Conservation (phyloP, 2,888 invertebrate genomes). For the Watsonalla cultraria region DNA sequence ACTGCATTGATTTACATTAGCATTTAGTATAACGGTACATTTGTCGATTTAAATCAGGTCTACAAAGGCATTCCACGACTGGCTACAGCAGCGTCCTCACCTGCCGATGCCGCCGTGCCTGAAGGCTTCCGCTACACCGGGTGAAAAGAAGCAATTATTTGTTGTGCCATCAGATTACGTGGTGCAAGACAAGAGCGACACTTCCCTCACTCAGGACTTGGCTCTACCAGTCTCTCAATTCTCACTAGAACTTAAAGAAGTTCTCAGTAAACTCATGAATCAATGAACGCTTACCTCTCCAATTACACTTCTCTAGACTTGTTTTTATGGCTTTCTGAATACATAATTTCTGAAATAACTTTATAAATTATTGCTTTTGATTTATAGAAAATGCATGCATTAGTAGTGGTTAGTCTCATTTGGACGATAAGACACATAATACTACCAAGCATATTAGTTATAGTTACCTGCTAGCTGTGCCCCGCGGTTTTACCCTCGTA, state of each 20-base stretch:
- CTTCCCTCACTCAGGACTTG: slow-evolving; percentile 41
- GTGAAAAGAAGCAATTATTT: slow-evolving; percentile 53
- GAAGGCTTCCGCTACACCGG: slow-evolving; percentile 24
- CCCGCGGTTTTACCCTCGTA: no score
- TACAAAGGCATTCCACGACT: slow-evolving; percentile 61
- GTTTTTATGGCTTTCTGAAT: background rate
- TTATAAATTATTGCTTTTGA: background rate
- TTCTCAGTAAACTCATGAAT: slow-evolving; percentile 59
- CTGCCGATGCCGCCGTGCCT: slow-evolving; percentile 59
- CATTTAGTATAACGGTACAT: no score
- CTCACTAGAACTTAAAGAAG: slow-evolving; percentile 59
- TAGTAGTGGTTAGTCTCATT: no score
- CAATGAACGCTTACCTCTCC: slow-evolving; percentile 17
- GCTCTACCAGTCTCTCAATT: slow-evolving; percentile 64
- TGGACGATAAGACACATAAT: no score
- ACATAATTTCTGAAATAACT: background rate
- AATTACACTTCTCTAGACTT: background rate
- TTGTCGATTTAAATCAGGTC: slow-evolving; percentile 37
- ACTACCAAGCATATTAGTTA: no score
- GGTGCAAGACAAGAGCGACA: slow-evolving; percentile 30
- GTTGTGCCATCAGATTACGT: slow-evolving; percentile 64
- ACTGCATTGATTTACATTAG: no score
- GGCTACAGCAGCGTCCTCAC: slow-evolving; percentile 47
- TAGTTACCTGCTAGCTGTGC: no score
- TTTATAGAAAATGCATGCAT: background rate